A percentile compares a stretch with the other conserved stretches of the same genome.
Evolutionary conservation across 2,888 invertebrate species (phyloP).

Genomic region (Andrena haemorrhoa): DNA sequence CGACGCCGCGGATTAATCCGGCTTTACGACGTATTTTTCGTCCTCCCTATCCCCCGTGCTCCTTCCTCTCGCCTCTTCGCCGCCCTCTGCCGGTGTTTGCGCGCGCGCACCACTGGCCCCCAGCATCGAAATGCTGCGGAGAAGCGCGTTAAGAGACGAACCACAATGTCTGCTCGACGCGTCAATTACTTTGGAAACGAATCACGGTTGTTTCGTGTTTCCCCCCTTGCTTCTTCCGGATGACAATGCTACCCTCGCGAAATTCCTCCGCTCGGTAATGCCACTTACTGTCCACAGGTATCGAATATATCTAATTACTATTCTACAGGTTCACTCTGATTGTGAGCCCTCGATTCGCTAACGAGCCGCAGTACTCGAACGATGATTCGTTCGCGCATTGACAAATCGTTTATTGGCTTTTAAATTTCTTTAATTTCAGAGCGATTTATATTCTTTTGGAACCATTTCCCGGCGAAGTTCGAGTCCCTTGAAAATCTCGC

Average conservation of each 20-base stretch:
- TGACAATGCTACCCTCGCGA: background rate
- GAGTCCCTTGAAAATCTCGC: constrained; percentile 61
- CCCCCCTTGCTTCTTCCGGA: too few species aligned
- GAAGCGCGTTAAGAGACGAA: constrained; percentile 51
- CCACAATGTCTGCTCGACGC: constrained; percentile 58
- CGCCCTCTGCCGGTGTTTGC: background rate
- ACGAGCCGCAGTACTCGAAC: too few species aligned
- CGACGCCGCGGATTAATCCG: constrained; percentile 71
- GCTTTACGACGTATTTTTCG: constrained; percentile 70
- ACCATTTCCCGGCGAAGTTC: constrained; percentile 53
- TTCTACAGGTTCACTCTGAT: too few species aligned
- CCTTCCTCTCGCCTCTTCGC: background rate
- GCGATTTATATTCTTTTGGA: constrained; percentile 22
- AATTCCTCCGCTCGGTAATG: background rate
- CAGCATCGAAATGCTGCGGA: constrained; percentile 52
- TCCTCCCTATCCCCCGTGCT: constrained; percentile 41
- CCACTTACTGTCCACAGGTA: too few species aligned
- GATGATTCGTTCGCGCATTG: too few species aligned
- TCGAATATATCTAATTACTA: too few species aligned
- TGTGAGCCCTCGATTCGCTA: too few species aligned
- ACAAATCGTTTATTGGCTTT: background rate
- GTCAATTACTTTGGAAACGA: constrained; percentile 56
- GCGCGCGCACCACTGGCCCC: background rate
- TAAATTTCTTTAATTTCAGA: constrained; percentile 2
- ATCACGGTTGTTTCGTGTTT: background rate